A percentile compares a stretch with the other conserved stretches of the same genome.
Evolutionary conservation across 2,888 invertebrate species (phyloP).

Genomic region (Rotaria magnacalcarata): DNA sequence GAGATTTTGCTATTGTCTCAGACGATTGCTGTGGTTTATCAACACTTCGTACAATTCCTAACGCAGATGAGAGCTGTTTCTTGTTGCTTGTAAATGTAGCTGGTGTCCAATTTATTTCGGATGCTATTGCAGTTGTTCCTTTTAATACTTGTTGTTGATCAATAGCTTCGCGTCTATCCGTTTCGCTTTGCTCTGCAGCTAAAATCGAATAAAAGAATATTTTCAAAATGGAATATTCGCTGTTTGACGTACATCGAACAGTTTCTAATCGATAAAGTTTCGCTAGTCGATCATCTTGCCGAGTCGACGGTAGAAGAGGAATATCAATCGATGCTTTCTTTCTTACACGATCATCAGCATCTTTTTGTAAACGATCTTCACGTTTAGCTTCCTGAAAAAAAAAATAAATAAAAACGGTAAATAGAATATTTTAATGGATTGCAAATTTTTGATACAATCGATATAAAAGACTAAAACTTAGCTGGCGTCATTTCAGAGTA

Average conservation of each 20-base stretch:
- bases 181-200: neutral
- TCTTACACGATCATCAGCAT: neutral
- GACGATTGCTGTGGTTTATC: neutral
- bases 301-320: neutral
- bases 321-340: constrained; percentile 19
- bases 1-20: neutral
- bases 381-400: neutral
- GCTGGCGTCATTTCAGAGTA: too few species aligned
- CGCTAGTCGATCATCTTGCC: constrained; percentile 14
- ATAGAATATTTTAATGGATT: neutral
- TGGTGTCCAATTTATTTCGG: constrained; percentile 27
- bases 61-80: neutral
- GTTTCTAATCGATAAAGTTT: neutral
- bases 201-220: neutral
- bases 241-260: neutral
- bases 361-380: constrained; percentile 5
- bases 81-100: constrained; percentile 17
- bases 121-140: neutral
- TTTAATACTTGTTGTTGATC: constrained; percentile 21
- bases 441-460: neutral
- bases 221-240: neutral
- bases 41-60: neutral
- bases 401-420: too few species aligned
- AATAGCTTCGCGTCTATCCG: neutral
- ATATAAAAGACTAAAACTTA: too few species aligned